Conservation (phyloP, 2,113 vertebrate genomes). For the Petroica traversi region DNA sequence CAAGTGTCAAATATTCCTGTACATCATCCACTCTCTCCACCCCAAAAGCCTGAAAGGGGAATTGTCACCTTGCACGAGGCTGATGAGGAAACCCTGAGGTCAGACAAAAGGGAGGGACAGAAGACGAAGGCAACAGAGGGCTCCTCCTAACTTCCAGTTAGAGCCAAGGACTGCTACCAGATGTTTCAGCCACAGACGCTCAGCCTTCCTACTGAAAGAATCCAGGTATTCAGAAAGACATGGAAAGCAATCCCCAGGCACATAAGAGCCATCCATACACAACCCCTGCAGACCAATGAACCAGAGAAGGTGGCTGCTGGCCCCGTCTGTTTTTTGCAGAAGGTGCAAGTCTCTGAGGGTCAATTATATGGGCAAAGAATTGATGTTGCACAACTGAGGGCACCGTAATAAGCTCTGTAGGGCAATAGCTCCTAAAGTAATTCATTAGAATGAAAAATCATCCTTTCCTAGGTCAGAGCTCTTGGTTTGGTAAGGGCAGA, state of each 20-base stretch:
- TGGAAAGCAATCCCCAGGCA: background rate
- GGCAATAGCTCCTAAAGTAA: background rate
- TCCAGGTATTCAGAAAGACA: background rate
- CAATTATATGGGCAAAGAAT: background rate
- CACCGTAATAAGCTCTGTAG: background rate
- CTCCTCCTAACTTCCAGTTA: background rate
- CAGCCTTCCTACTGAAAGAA: background rate
- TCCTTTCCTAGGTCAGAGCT: background rate
- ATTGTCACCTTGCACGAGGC: background rate
- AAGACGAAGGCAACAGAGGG: background rate
- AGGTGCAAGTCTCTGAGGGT: background rate
- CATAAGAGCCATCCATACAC: fast-evolving
- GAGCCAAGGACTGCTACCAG: background rate
- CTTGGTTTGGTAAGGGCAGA: background rate
- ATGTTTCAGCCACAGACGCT: background rate
- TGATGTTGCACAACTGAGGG: background rate
- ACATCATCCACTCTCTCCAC: background rate
- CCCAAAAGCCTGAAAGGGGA: background rate
- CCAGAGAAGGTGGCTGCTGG: background rate
- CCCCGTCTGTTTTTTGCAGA: background rate
- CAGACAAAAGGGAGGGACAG: background rate
- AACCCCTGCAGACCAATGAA: background rate
- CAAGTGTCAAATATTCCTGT: background rate
- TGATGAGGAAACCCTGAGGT: background rate
- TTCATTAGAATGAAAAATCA: background rate